Evolutionary conservation across 2,888 invertebrate species (phyloP).

Genomic region (Nomada fucata): DNA sequence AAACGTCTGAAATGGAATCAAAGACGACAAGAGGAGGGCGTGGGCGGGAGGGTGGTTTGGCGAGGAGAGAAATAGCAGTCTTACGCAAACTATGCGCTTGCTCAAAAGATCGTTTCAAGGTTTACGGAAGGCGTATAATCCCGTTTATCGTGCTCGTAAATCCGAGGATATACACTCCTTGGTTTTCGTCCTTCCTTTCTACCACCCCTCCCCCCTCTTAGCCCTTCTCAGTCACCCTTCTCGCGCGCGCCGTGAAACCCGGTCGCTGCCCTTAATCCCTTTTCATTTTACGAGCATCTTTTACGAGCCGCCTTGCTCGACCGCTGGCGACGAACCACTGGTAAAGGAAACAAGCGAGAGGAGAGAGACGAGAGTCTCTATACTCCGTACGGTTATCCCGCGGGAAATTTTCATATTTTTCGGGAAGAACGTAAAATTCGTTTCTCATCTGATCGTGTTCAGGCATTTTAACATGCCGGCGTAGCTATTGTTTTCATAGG

Average conservation of each 20-base stretch:
- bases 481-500: too few relatives aligned
- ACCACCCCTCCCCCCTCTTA: conserved; percentile 4
- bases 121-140: conserved; percentile 81
- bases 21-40: conserved; percentile 27
- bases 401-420: conserved; percentile 16
- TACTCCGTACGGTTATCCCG: not conserved
- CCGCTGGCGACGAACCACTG: conserved; percentile 57
- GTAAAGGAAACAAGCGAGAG: conserved; percentile 53
- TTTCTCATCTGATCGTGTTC: not conserved
- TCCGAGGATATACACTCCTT: conserved; percentile 78
- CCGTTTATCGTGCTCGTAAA: conserved; percentile 83
- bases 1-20: conserved; percentile 49
- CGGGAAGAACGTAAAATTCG: not conserved
- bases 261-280: conserved; percentile 79
- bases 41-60: too few relatives aligned
- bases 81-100: conserved; percentile 77
- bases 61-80: conserved; percentile 40
- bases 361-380: conserved; percentile 13
- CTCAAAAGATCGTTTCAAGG: conserved; percentile 80
- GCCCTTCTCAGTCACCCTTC: conserved; percentile 39
- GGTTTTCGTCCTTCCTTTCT: conserved; percentile 61
- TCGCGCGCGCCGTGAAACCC: conserved; percentile 52
- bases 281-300: conserved; percentile 81
- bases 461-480: too few relatives aligned
- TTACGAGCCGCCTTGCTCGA: conserved; percentile 74